A percentile compares a stretch with the other conserved stretches of the same genome.
Conservation (phyloP, 2,888 invertebrate genomes). For the Cryptops parisi region DNA sequence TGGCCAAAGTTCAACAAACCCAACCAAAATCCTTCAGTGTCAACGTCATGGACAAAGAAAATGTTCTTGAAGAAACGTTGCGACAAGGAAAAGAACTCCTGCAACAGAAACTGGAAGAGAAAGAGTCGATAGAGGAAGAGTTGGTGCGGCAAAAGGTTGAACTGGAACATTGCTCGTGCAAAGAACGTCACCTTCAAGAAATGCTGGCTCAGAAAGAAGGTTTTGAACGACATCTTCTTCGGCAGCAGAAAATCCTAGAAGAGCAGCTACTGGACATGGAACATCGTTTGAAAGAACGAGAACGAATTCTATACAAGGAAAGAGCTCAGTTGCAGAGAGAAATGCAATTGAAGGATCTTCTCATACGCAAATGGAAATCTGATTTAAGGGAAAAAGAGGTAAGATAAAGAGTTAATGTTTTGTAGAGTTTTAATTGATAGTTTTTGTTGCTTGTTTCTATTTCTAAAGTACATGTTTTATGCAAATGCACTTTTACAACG, state of each 20-base stretch:
- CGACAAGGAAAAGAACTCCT: conserved; percentile 5
- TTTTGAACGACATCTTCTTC: conserved; percentile 3
- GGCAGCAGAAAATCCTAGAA: background rate
- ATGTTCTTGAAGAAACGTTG: conserved; percentile 3
- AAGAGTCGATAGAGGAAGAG: conserved; percentile 1
- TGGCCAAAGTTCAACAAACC: too few species aligned
- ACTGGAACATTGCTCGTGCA: background rate
- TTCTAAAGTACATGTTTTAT: too few species aligned
- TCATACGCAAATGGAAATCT: conserved; percentile 2
- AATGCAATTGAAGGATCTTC: conserved; percentile 2
- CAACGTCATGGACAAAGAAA: background rate
- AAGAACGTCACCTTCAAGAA: conserved; percentile 5
- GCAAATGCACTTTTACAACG: too few species aligned
- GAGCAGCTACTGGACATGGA: conserved; percentile 4
- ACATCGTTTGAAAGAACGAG: conserved; percentile 4
- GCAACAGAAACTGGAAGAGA: conserved; percentile 1
- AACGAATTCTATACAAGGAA: background rate
- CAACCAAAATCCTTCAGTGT: too few species aligned
- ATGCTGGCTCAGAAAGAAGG: conserved; percentile 3
- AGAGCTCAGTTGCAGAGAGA: conserved; percentile 7
- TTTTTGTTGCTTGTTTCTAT: too few species aligned
- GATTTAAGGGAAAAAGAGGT: conserved; percentile 10
- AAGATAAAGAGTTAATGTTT: background rate
- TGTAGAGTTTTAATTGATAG: too few species aligned
- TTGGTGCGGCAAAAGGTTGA: conserved; percentile 5